phyloP scores from a whole-genome alignment of 1,140 invertebrate species.

The Homarus americanus region DNA sequence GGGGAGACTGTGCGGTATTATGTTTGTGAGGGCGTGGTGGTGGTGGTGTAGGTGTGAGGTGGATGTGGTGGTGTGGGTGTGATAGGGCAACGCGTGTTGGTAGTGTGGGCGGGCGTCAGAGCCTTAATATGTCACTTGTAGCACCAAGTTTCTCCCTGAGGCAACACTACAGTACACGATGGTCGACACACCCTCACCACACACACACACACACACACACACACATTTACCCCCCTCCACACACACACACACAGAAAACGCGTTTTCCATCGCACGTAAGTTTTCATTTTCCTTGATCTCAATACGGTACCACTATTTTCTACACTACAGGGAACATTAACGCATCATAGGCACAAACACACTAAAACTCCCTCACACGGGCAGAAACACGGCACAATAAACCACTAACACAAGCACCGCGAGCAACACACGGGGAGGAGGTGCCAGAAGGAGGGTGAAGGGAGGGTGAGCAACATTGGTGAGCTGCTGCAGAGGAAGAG shows the following conservation, averaged over 20 bases:
- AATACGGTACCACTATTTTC: too few species aligned
- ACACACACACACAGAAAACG: slow-evolving; percentile 16
- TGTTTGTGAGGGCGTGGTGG: background rate
- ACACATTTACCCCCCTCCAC: background rate
- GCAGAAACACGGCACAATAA: background rate
- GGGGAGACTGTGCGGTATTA: background rate
- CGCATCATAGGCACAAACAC: too few species aligned
- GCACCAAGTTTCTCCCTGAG: slow-evolving; percentile 25
- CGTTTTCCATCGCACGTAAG: too few species aligned
- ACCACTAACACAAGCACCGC: background rate
- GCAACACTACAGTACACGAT: too few species aligned
- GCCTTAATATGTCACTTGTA: slow-evolving; percentile 40
- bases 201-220: slow-evolving; percentile 14
- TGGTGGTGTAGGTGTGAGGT: background rate
- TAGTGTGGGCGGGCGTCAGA: background rate
- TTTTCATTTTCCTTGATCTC: too few species aligned
- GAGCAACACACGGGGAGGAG: background rate
- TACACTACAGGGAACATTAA: too few species aligned
- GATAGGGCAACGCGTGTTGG: background rate
- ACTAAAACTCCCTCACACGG: background rate
- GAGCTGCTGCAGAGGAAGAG: background rate
- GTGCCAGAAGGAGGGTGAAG: background rate
- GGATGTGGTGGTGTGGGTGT: slow-evolving; percentile 1
- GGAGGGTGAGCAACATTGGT: background rate
- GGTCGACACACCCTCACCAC: background rate